These are phyloP conservation scores for Elgaria multicarinata DNA, from an alignment of 2,113 vertebrate species.

Conservation along the genomic window DNA sequence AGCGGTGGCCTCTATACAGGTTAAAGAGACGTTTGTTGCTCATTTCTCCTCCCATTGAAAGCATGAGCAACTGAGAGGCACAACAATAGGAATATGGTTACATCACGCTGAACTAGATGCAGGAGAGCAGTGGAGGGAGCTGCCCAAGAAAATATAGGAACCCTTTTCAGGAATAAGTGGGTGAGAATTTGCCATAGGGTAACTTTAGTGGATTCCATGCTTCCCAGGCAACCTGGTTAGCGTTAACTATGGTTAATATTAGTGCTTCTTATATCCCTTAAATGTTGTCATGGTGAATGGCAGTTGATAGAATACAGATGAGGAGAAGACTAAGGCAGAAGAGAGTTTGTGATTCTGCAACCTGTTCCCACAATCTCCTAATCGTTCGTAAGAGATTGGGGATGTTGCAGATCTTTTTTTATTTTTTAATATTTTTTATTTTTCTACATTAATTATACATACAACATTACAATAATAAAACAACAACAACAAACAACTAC, in stretches of 20 bases:
- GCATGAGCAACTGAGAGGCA: too few species aligned
- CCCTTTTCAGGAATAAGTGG: not conserved
- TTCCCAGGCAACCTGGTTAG: not conserved
- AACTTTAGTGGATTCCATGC: not conserved
- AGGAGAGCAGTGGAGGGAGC: not conserved
- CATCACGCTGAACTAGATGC: not conserved
- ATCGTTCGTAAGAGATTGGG: not conserved
- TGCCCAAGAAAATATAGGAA: not conserved
- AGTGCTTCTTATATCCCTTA: not conserved
- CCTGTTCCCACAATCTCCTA: not conserved
- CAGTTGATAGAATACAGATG: not conserved
- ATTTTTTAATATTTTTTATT: too few species aligned
- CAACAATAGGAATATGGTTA: not conserved
- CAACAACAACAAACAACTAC: too few species aligned
- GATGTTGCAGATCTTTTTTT: too few species aligned
- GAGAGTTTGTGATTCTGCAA: not conserved
- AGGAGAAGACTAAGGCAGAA: not conserved
- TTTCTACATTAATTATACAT: too few species aligned
- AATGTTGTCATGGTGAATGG: not conserved
- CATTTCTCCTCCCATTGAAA: too few species aligned
- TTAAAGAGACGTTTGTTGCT: too few species aligned
- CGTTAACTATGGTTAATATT: not conserved
- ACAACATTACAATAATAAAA: too few species aligned
- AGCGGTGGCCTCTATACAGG: too few species aligned
- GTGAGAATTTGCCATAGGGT: not conserved